Evolutionary conservation across 2,888 invertebrate genomes (phyloP).

Genomic region (Caenorhabditis becei): DNA sequence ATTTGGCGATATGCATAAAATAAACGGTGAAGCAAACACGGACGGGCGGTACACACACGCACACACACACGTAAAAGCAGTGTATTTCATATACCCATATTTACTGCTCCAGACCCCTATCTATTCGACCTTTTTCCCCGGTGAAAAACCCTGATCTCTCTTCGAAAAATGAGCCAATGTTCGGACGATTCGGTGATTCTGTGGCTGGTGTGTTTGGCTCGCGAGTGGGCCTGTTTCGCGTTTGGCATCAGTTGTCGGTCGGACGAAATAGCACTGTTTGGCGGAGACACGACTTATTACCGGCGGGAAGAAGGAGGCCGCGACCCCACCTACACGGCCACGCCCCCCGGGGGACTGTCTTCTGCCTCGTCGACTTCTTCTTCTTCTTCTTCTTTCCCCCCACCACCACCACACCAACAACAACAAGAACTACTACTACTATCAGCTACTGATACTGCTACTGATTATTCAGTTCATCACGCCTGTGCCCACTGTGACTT

Average conservation of each 20-base stretch:
- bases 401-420: not conserved
- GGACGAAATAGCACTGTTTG: slow-evolving; percentile 36
- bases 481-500: slow-evolving; percentile 67
- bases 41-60: not conserved
- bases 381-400: slow-evolving; percentile 15
- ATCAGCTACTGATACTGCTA: too few relatives aligned
- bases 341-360: slow-evolving; percentile 27
- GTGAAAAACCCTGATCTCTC: not conserved
- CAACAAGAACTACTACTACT: not conserved
- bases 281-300: slow-evolving; percentile 51
- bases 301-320: slow-evolving; percentile 10
- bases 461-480: too few relatives aligned
- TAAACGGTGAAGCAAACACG: not conserved
- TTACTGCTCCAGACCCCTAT: too few relatives aligned
- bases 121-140: too few relatives aligned
- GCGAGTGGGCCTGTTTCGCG: slow-evolving; percentile 53
- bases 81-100: too few relatives aligned
- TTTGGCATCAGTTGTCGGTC: slow-evolving; percentile 37
- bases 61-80: not conserved
- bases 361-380: slow-evolving; percentile 20
- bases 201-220: slow-evolving; percentile 17
- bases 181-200: slow-evolving; percentile 9
- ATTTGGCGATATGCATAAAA: not conserved
- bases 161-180: slow-evolving; percentile 17
- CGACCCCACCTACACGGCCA: slow-evolving; percentile 41